Base-by-base conservation (phyloP, 2,797 vertebrate species). In the Microctenopoma stevenorrisi region DNA sequence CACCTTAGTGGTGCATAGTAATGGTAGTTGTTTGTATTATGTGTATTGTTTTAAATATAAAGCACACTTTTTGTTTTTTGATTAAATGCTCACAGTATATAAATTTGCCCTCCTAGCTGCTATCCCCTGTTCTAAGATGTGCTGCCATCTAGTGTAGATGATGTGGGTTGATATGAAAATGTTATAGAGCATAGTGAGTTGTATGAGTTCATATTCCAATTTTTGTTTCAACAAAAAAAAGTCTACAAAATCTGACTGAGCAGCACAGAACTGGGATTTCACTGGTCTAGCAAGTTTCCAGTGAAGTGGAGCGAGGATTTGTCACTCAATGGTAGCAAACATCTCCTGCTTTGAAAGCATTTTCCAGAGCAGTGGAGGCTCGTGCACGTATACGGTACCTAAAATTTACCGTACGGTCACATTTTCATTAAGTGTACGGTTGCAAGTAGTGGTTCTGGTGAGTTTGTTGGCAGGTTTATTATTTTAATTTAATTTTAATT, bases 111-210 rank as follows among this genome's bases (percentile, higher is more conserved):
- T 0, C 14, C 28, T 2, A 8, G 1, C 7, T 51, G 18, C 7
- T 14, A n/a, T n/a, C 1, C 30, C 7, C 50, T 25, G 16, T 18
- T 18, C 37, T 46, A 30, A 44, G n/a, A 5, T 28, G 60, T 48
- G 72, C 76, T 86, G 80, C 84, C 82, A 83, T 74, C 84, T 81
- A 71, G 76, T 74, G 86, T 15, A 13, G 11, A n/a, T 3, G 3
- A 10, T 38, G n/a, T 42, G 43, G 28, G n/a, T 47, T 40, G 14
- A 30, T 43, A 59, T 11, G 43, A 10, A 10, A 3, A n/a, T 7
- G 7, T 46, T 7, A 15, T 3, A 33, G 14, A 12, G 0, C 14
- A 42, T 14, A 26, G 6, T 18, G 4, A 37, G 18, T 18, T 18
- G 18, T 18, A 18, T 18, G 18, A 18, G 18, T 18, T 18, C 18